Percentiles rank a stretch among this genome's conserved stretches.
phyloP scores from a whole-genome alignment of 2,888 invertebrate species.

The Campaea margaritaria region DNA sequence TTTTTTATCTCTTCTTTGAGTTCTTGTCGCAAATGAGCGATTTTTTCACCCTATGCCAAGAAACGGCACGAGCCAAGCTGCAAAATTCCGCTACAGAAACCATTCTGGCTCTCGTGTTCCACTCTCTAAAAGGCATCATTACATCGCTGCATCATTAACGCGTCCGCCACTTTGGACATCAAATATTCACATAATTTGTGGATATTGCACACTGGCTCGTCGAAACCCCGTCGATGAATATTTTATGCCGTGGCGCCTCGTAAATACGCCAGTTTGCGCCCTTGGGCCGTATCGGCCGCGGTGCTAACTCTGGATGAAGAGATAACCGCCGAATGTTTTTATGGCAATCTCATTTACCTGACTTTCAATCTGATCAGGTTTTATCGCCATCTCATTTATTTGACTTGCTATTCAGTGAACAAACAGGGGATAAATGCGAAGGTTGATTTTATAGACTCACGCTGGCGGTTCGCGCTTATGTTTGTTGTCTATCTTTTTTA shows the following conservation, averaged over 20 bases:
- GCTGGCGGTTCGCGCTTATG: background rate
- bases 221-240: conserved; percentile 53
- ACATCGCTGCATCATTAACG: conserved; percentile 40
- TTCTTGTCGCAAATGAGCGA: no score
- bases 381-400: conserved; percentile 11
- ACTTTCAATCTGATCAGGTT: conserved; percentile 18
- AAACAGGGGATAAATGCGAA: background rate
- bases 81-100: no score
- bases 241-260: conserved; percentile 50
- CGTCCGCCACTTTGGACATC: conserved; percentile 43
- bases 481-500: no score
- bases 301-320: conserved; percentile 19
- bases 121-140: conserved; percentile 9
- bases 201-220: conserved; percentile 51
- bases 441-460: background rate
- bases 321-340: conserved; percentile 20
- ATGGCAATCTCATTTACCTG: conserved; percentile 17
- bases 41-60: no score
- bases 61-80: no score
- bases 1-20: no score
- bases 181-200: conserved; percentile 56
- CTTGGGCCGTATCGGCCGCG: conserved; percentile 6
- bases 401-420: background rate
- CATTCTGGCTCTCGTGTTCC: background rate
- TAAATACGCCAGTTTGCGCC: conserved; percentile 48